Evolutionary conservation across 2,888 invertebrate species (phyloP), one percentile per base, ranked within the genome.

Genomic region (Nudaria mundana): DNA sequence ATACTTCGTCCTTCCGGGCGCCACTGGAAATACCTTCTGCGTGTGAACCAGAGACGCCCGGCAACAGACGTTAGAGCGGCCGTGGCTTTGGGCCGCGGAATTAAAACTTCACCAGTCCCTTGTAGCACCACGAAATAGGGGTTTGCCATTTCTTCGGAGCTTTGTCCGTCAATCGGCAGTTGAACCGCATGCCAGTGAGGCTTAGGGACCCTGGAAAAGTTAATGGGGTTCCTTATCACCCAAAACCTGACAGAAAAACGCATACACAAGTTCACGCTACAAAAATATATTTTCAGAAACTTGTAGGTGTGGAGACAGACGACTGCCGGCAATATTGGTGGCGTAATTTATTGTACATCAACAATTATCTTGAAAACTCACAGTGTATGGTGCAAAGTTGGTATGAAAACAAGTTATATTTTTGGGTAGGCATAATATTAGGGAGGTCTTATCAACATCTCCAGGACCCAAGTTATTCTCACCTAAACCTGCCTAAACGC

Each of bases 291-390:
- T 20, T 7, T 11, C 43, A 56, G 56, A 37, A 28, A 16, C 4
- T 36, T 1, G 30, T 44, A 2, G 30, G 6, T 24, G 15, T 25
- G 6, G 66, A 68, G 43, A 37, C 40, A 11, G 24, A 15, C 0
- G 55, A 59, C 36, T 76, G 77, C 35, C 40, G 56, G 1, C 18
- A 40, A 2, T 49, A 64, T 44, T 76, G 71, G 72, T 76, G 71
- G 72, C 29, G 35, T 3, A 62, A 74, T 40, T 10, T 76, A 3
- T 52, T 76, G 0, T 73, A 66, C 40, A 37, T 76, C n/a, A 68
- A 72, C 46, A 76, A 75, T 44, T 74, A 68, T 43, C 29, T 57
- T 40, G 41, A 52, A 14, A 7, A 30, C 5, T 49, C 53, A 0
- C 34, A 2, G 31, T 66, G 68, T 37, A 43, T 59, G 34, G 13